These are phyloP conservation scores for Drosophila nigricruria DNA, from an alignment of 2,888 invertebrate genomes.

Conservation along the genomic window DNA sequence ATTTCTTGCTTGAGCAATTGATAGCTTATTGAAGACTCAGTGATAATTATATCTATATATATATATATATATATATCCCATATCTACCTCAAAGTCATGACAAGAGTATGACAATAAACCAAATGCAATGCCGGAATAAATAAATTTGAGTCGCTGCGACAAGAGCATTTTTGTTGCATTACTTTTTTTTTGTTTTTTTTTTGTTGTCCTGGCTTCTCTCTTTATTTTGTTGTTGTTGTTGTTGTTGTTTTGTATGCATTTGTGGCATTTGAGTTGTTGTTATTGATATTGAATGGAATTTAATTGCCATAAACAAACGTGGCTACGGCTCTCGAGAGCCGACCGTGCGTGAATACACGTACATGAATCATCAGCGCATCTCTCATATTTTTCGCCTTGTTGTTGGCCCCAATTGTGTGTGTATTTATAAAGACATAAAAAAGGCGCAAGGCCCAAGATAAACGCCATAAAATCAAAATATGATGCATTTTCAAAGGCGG, in stretches of 20 bases:
- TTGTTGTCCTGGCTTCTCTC: background rate
- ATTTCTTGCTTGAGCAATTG: too few relatives aligned
- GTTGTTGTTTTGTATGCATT: slow-evolving; percentile 13
- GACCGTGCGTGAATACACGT: slow-evolving; percentile 25
- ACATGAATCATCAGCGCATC: slow-evolving; percentile 28
- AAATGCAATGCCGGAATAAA: background rate
- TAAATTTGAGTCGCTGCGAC: slow-evolving; percentile 10
- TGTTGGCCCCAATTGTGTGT: slow-evolving; percentile 47
- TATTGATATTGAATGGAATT: slow-evolving; percentile 67
- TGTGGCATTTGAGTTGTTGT: slow-evolving; percentile 31
- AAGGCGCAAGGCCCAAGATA: slow-evolving; percentile 57
- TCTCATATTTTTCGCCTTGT: slow-evolving; percentile 38
- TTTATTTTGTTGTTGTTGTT: slow-evolving; percentile 9
- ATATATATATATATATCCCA: background rate
- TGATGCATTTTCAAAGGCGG: slow-evolving; percentile 72
- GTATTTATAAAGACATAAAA: slow-evolving; percentile 79
- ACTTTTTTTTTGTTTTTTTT: background rate
- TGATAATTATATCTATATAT: too few relatives aligned
- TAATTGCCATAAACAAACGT: slow-evolving; percentile 78
- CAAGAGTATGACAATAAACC: too few relatives aligned
- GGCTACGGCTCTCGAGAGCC: slow-evolving; percentile 1
- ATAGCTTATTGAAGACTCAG: too few relatives aligned
- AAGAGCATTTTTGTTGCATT: slow-evolving; percentile 5
- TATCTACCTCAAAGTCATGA: too few relatives aligned
- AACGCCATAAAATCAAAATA: slow-evolving; percentile 67